Evolutionary conservation across 2,113 vertebrate species (phyloP).

Genomic region (Haemorhous mexicanus): DNA sequence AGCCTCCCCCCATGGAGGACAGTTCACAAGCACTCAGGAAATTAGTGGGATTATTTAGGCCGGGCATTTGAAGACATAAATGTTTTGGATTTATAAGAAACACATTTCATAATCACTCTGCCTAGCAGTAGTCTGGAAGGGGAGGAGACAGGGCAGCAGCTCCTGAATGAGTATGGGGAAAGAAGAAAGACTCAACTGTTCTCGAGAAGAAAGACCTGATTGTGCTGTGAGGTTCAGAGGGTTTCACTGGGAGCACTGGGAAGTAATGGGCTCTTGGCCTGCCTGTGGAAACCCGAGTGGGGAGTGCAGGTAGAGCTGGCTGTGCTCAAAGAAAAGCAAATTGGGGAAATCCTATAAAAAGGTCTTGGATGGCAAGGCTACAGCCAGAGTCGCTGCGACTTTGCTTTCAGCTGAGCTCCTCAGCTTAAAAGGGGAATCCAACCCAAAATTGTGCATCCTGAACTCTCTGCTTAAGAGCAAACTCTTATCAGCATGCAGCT

Average conservation of each 20-base stretch:
- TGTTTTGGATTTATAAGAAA: conserved; percentile 66
- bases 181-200: conserved; percentile 49
- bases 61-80: conserved; percentile 53
- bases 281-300: background rate
- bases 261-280: background rate
- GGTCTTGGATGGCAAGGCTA: background rate
- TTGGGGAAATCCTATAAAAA: background rate
- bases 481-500: background rate
- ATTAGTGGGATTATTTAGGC: conserved; percentile 66
- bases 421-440: background rate
- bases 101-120: conserved; percentile 62
- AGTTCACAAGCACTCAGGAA: conserved; percentile 63
- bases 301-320: conserved; percentile 16
- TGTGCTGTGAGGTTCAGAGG: conserved; percentile 36
- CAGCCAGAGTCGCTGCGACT: background rate
- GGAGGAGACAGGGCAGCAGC: conserved; percentile 41
- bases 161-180: conserved; percentile 29
- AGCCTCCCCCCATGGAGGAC: conserved; percentile 30
- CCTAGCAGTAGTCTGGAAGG: conserved; percentile 48
- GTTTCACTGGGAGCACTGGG: conserved; percentile 37
- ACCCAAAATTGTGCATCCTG: background rate
- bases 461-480: background rate
- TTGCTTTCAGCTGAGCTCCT: background rate
- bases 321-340: background rate
- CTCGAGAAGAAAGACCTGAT: conserved; percentile 40